Conservation (phyloP, 2,888 invertebrate species). For the Abrostola triplasia region DNA sequence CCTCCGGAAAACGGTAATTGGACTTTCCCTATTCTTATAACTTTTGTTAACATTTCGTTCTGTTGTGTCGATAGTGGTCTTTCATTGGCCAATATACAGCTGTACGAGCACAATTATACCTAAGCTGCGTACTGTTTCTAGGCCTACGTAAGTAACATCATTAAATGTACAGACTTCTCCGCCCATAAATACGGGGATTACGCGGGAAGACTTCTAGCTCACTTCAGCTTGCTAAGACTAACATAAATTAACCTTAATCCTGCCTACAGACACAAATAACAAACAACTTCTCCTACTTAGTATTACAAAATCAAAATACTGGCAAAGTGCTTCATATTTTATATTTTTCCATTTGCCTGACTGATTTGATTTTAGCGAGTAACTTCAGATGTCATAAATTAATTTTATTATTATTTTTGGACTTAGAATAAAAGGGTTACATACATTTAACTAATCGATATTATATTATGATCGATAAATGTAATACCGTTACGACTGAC, state of each 20-base stretch:
- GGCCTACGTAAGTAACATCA: conserved; percentile 12
- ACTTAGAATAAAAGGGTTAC: too few relatives aligned
- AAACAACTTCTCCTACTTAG: conserved; percentile 11
- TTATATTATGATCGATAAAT: too few relatives aligned
- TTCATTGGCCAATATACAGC: neutral
- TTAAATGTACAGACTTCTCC: conserved; percentile 13
- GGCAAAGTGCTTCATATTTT: conserved; percentile 15
- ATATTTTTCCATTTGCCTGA: conserved; percentile 9
- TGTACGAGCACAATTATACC: too few relatives aligned
- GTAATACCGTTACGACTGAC: too few relatives aligned
- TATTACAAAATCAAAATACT: conserved; percentile 11
- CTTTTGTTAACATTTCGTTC: neutral
- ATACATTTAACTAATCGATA: too few relatives aligned
- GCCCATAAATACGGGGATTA: conserved; percentile 38
- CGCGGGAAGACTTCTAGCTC: conserved; percentile 36
- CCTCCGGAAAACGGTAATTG: neutral
- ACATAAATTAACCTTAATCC: conserved; percentile 34
- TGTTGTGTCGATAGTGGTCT: neutral
- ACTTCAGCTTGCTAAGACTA: conserved; percentile 30
- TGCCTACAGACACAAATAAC: conserved; percentile 34
- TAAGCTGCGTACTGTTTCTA: neutral
- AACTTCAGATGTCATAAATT: too few relatives aligned
- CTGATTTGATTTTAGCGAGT: too few relatives aligned
- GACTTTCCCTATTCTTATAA: conserved; percentile 1
- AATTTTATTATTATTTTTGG: too few relatives aligned